These are phyloP conservation scores for Mormyrops boulengeri DNA, from an alignment of 2,797 vertebrate genomes.

Conservation along the genomic window DNA sequence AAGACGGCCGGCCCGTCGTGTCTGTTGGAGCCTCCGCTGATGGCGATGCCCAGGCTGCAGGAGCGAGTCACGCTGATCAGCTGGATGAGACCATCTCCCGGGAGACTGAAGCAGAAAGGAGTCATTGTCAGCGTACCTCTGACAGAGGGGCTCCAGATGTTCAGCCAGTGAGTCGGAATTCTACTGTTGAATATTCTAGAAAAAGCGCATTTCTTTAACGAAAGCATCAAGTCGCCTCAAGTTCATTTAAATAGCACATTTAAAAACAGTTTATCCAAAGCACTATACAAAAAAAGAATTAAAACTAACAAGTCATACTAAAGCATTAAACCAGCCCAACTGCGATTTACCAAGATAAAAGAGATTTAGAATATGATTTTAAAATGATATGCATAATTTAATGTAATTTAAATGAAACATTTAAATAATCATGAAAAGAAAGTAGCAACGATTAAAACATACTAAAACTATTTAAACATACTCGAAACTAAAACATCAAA, in stretches of 20 bases:
- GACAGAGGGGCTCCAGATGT: not conserved
- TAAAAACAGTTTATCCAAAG: not conserved
- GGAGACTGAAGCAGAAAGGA: conserved; percentile 51
- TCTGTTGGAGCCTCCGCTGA: conserved; percentile 76
- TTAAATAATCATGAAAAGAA: not conserved
- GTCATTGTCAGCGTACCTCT: not conserved
- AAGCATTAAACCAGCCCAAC: not conserved
- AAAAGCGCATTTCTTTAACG: not conserved
- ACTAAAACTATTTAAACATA: not conserved
- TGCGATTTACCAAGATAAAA: not conserved
- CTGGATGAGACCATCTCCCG: conserved; percentile 78
- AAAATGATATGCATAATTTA: not conserved
- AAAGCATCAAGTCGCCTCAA: not conserved
- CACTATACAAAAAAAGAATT: not conserved
- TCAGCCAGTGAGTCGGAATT: not conserved
- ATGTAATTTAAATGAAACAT: not conserved
- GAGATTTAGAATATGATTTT: not conserved
- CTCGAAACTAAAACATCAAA: not conserved
- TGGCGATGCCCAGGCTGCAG: conserved; percentile 67
- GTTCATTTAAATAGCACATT: not conserved
- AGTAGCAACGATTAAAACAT: not conserved
- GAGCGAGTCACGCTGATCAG: conserved; percentile 70
- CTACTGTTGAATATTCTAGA: not conserved
- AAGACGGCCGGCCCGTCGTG: conserved; percentile 79
- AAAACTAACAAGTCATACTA: not conserved